Base-by-base conservation (phyloP, 2,888 invertebrate genomes). In the Scaptomyza parva region DNA sequence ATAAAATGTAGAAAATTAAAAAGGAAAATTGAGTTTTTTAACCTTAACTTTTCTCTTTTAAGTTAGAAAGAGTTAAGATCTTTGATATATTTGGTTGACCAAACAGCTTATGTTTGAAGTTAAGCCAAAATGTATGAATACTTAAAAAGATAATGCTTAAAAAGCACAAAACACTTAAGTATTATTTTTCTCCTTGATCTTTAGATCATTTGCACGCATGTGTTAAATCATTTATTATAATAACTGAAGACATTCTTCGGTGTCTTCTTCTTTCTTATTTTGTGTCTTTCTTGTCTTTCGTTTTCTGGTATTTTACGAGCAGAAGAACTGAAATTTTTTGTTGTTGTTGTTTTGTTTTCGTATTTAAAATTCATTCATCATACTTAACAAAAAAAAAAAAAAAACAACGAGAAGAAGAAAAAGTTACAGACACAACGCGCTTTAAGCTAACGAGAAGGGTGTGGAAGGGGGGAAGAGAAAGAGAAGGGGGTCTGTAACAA, bases 281-380 rank as follows among this genome's bases (percentile, higher is more conserved):
- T 35, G 24, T 26, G 1, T 59, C 18, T 9, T 14, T 41, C 22
- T 9, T 26, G 20, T 12, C 35, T 5, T 59, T 48, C 45, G 33
- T 40, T 5, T 59, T 48, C 45, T 37, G 4, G 28, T 37, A 33
- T 64, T 61, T 58, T 33, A 70, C 24, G 43, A 37, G 41, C 53
- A 57, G 26, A 39, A 26, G 4, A 54, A 63, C 66, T 67, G 75
- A 55, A 78, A 66, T 82, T 68, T 82, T 63, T 71, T 26, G 28
- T 30, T 30, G 12, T 30, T 30, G 12, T 30, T 30, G 30, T 26
- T 2, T 12, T n/a, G n/a, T 33, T 35, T 37, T 17, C 2, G 37
- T 37, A 85, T 87, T 82, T 81, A 81, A 87, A 81, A 87, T 85
- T 75, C 87, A 82, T 82, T 84, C 85, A 84, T 82, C 87, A 82